phyloP scores from a whole-genome alignment of 2,797 vertebrate species.

The Pampus argenteus region DNA sequence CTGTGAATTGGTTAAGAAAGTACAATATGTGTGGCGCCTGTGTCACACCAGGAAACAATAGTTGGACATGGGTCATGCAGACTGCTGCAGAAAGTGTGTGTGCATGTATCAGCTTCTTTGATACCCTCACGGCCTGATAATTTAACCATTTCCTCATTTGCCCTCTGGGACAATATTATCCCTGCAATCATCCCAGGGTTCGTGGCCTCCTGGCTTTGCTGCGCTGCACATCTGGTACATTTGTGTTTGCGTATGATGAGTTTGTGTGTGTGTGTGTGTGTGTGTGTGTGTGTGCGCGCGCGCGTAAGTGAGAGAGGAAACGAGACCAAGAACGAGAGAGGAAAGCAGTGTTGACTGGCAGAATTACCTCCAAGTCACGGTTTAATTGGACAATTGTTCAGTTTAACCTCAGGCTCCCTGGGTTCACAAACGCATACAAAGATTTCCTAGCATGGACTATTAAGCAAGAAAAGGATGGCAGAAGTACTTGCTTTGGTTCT shows the following conservation, averaged over 20 bases:
- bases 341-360: slow-evolving; percentile 39
- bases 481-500: slow-evolving; percentile 42
- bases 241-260: slow-evolving; percentile 35
- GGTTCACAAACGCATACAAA: slow-evolving; percentile 58
- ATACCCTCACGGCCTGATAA: slow-evolving; percentile 46
- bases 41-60: slow-evolving; percentile 63
- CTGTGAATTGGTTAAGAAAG: slow-evolving; percentile 36
- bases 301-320: slow-evolving; percentile 22
- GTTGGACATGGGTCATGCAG: slow-evolving; percentile 33
- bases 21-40: slow-evolving; percentile 13
- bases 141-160: slow-evolving; percentile 59
- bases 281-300: slow-evolving; percentile 17
- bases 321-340: slow-evolving; percentile 32
- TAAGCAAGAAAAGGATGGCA: slow-evolving; percentile 56
- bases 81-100: slow-evolving; percentile 21
- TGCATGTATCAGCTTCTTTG: slow-evolving; percentile 40
- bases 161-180: slow-evolving; percentile 55
- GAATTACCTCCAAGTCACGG: slow-evolving; percentile 63
- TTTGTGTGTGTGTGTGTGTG: slow-evolving; percentile 34
- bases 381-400: slow-evolving; percentile 75
- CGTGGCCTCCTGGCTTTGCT: slow-evolving; percentile 45
- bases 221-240: slow-evolving; percentile 67
- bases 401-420: slow-evolving; percentile 57
- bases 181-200: slow-evolving; percentile 54
- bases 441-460: slow-evolving; percentile 42